A percentile compares a stretch with the other conserved stretches of the same genome.
Conservation (phyloP, 2,797 vertebrate species). For the Erpetoichthys calabaricus region DNA sequence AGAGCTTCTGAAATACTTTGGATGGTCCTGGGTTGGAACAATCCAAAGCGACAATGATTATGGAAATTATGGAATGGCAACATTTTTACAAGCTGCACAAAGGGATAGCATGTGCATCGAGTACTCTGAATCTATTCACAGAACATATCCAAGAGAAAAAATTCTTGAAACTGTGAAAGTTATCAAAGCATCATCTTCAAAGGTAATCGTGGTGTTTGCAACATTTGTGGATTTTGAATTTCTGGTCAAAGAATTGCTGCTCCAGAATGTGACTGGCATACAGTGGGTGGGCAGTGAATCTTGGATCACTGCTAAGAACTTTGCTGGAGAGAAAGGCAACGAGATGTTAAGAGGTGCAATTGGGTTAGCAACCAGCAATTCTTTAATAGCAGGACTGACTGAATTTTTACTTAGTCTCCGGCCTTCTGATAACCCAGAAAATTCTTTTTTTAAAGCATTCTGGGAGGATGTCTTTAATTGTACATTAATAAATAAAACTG, state of each 20-base stretch:
- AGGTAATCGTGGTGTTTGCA: constrained; percentile 37
- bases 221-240: constrained; percentile 43
- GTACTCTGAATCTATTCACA: no score
- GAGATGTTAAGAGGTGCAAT: constrained; percentile 40
- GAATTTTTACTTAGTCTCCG: constrained; percentile 28
- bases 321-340: constrained; percentile 41
- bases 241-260: constrained; percentile 36
- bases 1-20: no score
- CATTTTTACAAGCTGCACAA: no score
- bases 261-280: constrained; percentile 38
- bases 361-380: constrained; percentile 44
- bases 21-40: no score
- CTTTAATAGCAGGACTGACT: constrained; percentile 34
- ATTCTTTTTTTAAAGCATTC: constrained; percentile 23
- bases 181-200: neutral
- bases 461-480: constrained; percentile 39
- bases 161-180: no score
- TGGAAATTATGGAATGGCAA: no score
- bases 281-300: constrained; percentile 51
- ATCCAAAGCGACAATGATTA: no score
- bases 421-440: neutral
- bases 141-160: no score
- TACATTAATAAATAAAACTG: neutral
- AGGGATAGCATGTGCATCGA: no score
- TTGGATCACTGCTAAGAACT: constrained; percentile 51